These are phyloP conservation scores for Pseudoatta argentina DNA, from an alignment of 1,140 invertebrate genomes.

Conservation along the genomic window DNA sequence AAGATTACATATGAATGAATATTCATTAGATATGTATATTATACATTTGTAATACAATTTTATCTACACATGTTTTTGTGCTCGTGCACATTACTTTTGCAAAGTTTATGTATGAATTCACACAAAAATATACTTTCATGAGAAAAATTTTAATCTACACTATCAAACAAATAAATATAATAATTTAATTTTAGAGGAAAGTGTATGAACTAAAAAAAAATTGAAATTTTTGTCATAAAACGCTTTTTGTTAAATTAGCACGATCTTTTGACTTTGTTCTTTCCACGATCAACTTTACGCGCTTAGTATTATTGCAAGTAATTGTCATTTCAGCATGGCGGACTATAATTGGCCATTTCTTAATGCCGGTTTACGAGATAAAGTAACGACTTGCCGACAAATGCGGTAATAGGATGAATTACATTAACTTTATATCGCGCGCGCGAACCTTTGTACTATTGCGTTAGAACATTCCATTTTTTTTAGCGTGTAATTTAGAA, in stretches of 20 bases:
- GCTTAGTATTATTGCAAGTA: constrained; percentile 55
- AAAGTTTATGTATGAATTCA: background rate
- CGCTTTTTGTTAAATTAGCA: background rate
- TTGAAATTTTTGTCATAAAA: background rate
- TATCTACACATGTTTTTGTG: background rate
- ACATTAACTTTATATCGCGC: constrained; percentile 51
- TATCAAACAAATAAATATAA: background rate
- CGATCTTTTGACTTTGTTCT: constrained; percentile 8
- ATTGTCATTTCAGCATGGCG: constrained; percentile 59
- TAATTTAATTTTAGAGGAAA: background rate
- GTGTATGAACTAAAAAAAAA: background rate
- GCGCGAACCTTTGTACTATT: background rate
- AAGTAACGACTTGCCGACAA: constrained; percentile 59
- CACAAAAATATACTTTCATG: background rate
- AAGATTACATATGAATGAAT: background rate
- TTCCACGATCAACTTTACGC: constrained; percentile 46
- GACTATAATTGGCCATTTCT: constrained; percentile 59
- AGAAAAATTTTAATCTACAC: background rate
- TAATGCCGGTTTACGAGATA: constrained; percentile 55
- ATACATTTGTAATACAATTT: background rate
- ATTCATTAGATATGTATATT: background rate
- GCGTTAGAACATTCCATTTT: constrained; percentile 3
- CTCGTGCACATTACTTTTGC: background rate
- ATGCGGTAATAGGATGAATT: constrained; percentile 55
- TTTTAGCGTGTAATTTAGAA: background rate